Conservation (phyloP, 2,113 vertebrate species). For the Zosterops borbonicus region DNA sequence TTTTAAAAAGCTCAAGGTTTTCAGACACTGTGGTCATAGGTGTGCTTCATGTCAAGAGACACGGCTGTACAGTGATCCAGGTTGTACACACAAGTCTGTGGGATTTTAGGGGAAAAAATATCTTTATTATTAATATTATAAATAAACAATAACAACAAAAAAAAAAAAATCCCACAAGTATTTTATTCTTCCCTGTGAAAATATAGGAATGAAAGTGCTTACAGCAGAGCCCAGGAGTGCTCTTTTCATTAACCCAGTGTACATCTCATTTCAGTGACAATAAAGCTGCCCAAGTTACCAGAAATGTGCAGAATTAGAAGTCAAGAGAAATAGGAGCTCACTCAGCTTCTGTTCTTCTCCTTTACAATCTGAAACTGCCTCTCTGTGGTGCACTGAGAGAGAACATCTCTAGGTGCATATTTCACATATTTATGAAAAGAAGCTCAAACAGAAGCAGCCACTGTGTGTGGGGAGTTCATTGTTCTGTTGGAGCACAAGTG, state of each 20-base stretch:
- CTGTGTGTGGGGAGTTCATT: neutral
- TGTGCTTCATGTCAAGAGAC: neutral
- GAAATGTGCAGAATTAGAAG: neutral
- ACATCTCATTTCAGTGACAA: neutral
- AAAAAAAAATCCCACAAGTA: neutral
- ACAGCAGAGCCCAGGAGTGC: neutral
- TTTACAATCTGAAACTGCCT: neutral
- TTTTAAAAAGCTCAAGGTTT: neutral
- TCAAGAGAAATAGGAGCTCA: neutral
- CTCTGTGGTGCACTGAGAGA: neutral
- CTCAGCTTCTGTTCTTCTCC: neutral
- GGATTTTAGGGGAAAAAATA: neutral
- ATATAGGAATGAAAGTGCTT: neutral
- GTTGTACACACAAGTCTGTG: neutral
- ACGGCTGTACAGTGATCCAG: neutral
- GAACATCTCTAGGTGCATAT: neutral
- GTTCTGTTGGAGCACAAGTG: neutral
- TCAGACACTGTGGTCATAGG: neutral
- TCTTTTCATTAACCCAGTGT: neutral
- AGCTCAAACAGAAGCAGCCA: neutral
- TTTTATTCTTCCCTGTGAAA: neutral
- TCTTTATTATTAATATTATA: neutral
- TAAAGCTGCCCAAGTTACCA: neutral
- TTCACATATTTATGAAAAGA: neutral
- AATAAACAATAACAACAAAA: neutral